Percentiles rank a stretch among this genome's conserved stretches.
These are phyloP conservation scores for Dioctria rufipes DNA, from an alignment of 2,888 invertebrate genomes.

Conservation along the genomic window DNA sequence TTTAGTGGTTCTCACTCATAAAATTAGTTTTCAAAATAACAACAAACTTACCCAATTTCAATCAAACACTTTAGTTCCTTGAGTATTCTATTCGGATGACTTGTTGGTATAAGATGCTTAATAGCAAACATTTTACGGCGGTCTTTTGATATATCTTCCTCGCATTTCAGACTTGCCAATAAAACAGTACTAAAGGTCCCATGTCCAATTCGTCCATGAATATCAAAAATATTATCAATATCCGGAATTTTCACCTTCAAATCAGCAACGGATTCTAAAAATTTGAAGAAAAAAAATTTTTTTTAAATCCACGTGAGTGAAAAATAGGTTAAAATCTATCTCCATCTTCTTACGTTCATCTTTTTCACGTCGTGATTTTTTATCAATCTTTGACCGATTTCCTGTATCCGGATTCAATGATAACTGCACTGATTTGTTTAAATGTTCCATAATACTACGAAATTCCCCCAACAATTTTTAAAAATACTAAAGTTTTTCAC, in stretches of 20 bases:
- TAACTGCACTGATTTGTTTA: not conserved
- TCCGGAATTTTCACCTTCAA: slow-evolving; percentile 73
- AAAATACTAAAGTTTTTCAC: no score
- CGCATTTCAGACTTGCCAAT: slow-evolving; percentile 76
- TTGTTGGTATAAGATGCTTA: slow-evolving; percentile 90
- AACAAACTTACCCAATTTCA: slow-evolving; percentile 78
- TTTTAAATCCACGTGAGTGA: not conserved
- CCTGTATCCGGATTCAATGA: slow-evolving; percentile 5
- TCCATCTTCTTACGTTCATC: slow-evolving; percentile 25
- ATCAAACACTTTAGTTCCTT: slow-evolving; percentile 86
- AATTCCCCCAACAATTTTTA: no score
- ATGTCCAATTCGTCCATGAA: slow-evolving; percentile 83
- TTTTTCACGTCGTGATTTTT: slow-evolving; percentile 31
- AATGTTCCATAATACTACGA: slow-evolving; percentile 4
- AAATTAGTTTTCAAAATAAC: slow-evolving; percentile 37
- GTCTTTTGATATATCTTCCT: slow-evolving; percentile 71
- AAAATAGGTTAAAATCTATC: not conserved
- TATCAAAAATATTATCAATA: slow-evolving; percentile 76
- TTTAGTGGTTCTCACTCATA: not conserved
- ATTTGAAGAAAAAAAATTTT: not conserved
- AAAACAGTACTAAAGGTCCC: slow-evolving; percentile 93
- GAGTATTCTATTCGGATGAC: slow-evolving; percentile 85
- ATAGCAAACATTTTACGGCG: slow-evolving; percentile 81
- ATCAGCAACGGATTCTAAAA: slow-evolving; percentile 67
- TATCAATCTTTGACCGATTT: slow-evolving; percentile 6